Evolutionary conservation across 2,888 invertebrate genomes (phyloP).

Genomic region (Perithous albicinctus): DNA sequence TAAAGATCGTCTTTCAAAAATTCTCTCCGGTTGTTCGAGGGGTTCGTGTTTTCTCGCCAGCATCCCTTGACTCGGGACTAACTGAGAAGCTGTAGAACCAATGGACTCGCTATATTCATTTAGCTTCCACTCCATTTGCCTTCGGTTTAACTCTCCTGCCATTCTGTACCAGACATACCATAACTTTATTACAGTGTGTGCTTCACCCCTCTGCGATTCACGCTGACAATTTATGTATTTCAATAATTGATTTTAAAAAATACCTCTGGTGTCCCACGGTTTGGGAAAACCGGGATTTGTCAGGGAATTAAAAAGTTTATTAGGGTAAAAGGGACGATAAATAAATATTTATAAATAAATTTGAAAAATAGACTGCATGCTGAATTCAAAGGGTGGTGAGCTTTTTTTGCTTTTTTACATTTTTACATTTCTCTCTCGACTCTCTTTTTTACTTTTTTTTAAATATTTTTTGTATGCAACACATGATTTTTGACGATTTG

Average conservation of each 20-base stretch:
- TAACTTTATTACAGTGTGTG: not conserved
- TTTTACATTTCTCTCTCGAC: no score
- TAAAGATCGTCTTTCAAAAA: conserved; percentile 78
- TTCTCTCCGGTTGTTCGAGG: conserved; percentile 64
- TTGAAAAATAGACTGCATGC: no score
- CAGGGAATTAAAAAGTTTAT: no score
- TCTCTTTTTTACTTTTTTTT: no score
- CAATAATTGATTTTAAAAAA: not conserved
- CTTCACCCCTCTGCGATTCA: conserved; percentile 23
- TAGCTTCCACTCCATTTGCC: conserved; percentile 81
- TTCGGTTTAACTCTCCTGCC: conserved; percentile 65
- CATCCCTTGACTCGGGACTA: conserved; percentile 61
- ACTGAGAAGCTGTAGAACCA: conserved; percentile 26
- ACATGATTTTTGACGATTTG: no score
- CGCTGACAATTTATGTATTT: conserved; percentile 8
- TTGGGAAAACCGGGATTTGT: no score
- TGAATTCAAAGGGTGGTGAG: no score
- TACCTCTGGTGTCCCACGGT: no score
- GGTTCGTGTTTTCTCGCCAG: conserved; percentile 63
- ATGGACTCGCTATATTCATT: conserved; percentile 68
- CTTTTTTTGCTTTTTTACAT: no score
- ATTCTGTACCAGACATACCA: not conserved
- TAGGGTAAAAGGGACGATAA: no score
- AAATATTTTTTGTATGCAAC: no score
- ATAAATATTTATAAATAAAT: no score